These are phyloP conservation scores for Hassar affinis DNA, from an alignment of 2,113 vertebrate genomes.

Conservation along the genomic window DNA sequence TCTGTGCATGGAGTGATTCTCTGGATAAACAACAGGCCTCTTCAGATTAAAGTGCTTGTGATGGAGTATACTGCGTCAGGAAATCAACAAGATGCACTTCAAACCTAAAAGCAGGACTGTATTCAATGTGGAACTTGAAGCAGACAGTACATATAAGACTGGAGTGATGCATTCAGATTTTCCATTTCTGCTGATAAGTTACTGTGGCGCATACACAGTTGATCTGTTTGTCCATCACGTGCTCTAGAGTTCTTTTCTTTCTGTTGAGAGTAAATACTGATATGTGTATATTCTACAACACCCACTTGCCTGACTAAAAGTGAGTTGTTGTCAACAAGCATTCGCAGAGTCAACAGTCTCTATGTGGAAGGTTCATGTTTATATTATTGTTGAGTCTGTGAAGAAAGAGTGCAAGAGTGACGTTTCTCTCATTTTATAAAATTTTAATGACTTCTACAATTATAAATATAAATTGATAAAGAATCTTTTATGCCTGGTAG, in stretches of 20 bases:
- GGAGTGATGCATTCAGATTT: neutral
- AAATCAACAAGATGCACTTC: neutral
- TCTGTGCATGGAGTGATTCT: neutral
- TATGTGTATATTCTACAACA: constrained; percentile 3
- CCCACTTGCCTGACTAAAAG: neutral
- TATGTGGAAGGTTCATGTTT: neutral
- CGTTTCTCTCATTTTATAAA: neutral
- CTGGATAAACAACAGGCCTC: neutral
- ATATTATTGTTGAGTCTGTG: neutral
- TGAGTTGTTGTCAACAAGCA: constrained; percentile 25
- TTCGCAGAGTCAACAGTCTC: neutral
- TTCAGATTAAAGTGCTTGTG: neutral
- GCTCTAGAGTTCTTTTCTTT: neutral
- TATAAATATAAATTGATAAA: neutral
- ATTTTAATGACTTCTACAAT: neutral
- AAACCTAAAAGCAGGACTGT: neutral
- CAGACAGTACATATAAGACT: neutral
- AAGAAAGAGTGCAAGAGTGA: neutral
- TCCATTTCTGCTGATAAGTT: neutral
- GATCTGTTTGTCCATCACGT: neutral
- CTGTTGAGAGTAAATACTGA: constrained; percentile 41
- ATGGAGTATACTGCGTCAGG: neutral
- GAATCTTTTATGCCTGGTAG: neutral
- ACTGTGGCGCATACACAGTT: neutral
- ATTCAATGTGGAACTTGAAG: neutral